Percentiles rank a stretch among this genome's conserved stretches.
Conservation (phyloP, 1,140 invertebrate genomes). For the Aphidius ervi region DNA sequence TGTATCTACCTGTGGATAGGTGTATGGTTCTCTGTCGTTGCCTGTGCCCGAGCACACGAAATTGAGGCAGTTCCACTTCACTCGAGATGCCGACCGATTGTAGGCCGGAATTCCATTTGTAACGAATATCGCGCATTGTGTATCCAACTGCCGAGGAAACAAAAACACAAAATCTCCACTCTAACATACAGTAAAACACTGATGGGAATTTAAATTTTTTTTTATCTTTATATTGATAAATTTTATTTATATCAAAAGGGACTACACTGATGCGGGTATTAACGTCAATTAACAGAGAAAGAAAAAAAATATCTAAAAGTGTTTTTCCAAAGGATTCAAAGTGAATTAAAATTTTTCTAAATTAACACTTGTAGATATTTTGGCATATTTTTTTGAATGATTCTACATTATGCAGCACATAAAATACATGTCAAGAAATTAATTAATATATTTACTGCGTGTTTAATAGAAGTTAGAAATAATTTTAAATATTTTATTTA, state of each 20-base stretch:
- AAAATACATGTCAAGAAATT: too few species aligned
- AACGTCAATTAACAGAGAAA: constrained; percentile 2
- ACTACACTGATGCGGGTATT: constrained; percentile 17
- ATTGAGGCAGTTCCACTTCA: constrained; percentile 90
- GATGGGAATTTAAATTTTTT: constrained; percentile 19
- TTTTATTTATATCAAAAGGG: not conserved
- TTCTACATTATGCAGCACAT: too few species aligned
- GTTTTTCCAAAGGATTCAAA: too few species aligned
- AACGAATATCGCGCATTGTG: constrained; percentile 95
- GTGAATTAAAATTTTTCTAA: too few species aligned
- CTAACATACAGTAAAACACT: constrained; percentile 48
- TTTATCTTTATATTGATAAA: constrained; percentile 2
- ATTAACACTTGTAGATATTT: not conserved
- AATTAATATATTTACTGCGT: too few species aligned
- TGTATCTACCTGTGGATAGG: constrained; percentile 86
- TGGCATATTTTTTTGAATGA: not conserved
- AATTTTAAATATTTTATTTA: too few species aligned
- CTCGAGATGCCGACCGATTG: constrained; percentile 86
- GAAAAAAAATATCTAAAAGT: too few species aligned
- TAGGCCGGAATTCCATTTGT: constrained; percentile 88
- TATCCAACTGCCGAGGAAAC: constrained; percentile 81
- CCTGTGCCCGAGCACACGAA: constrained; percentile 88
- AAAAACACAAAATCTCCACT: constrained; percentile 60
- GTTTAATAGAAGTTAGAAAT: too few species aligned
- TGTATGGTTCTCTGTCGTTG: constrained; percentile 88